Base-by-base conservation (phyloP, 2,113 vertebrate species). In the Hypanus sabinus region DNA sequence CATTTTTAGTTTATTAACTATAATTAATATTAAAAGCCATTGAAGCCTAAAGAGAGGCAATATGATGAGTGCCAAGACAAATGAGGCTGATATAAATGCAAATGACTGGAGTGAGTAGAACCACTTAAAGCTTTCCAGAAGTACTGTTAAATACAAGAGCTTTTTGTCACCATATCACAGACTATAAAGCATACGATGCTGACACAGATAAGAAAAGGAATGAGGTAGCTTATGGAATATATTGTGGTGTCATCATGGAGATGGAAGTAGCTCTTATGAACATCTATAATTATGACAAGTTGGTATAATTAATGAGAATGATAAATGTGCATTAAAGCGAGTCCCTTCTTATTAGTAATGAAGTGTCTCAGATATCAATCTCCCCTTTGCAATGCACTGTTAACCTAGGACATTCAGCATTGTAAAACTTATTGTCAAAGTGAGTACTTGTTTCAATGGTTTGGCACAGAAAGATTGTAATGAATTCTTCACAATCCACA, bases 1-100 rank as follows among this genome's bases (percentile, higher is more conserved):
- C 90, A 73, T 22, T 73, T 93, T 71, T 38, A 71, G 36, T 93
- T 93, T 93, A 71, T 46, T 93, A 93, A 93, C 36, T 46, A 46
- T 36, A 93, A 93, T 93, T 93, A 93, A 93, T 55, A 73, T 71
- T 71, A 46, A 93, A 93, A 71, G 68, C 65, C 68, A 88, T 38
- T 93, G 90, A 68, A 73, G 3, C 38, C 90, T 38, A 93, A 73
- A 73, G 90, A 73, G 68, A 71, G 20, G 27, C 24, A 4, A 24
- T 70, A 92, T 24, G 88, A 68, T 70, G 18, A 93, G n/a, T 93
- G 65, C 88, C 62, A 38, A 71, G 33, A 93, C 33, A 93, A 73
- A 93, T 38, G 36, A 71, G 22, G 20, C n/a, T 73, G 90, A 93
- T 22, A 93, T 46, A 93, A 93, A 93, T 46, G 18, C 65, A 93